phyloP scores from a whole-genome alignment of 2,888 invertebrate species.

The Tuberolachnus salignus region DNA sequence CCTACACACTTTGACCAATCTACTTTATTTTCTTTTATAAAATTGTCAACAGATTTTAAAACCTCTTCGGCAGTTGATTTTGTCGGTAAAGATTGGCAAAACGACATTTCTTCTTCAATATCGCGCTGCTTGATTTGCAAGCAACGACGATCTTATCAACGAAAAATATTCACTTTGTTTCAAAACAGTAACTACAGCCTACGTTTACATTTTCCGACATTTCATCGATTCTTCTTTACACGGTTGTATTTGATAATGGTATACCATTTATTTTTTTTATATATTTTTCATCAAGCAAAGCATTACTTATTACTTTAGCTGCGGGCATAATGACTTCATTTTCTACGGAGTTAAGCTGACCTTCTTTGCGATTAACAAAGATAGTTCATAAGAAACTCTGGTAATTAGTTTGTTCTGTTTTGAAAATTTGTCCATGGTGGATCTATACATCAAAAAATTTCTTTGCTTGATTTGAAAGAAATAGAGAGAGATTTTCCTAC shows the following conservation, averaged over 20 bases:
- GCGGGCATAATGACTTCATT: constrained; percentile 18
- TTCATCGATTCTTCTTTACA: constrained; percentile 40
- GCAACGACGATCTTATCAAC: constrained; percentile 33
- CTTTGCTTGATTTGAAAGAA: too few relatives aligned
- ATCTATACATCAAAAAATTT: constrained; percentile 27
- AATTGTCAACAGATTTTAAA: constrained; percentile 56
- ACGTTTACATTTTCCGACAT: constrained; percentile 34
- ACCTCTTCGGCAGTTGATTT: constrained; percentile 45
- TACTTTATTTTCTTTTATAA: constrained; percentile 53
- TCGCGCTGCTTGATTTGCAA: background rate
- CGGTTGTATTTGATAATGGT: constrained; percentile 43
- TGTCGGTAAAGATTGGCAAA: constrained; percentile 57
- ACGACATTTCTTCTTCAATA: constrained; percentile 58
- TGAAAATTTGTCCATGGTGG: constrained; percentile 22
- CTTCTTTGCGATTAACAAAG: constrained; percentile 30
- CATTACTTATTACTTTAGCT: constrained; percentile 19
- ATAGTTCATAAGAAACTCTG: constrained; percentile 33
- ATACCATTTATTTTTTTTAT: too few relatives aligned
- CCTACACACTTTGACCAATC: constrained; percentile 57
- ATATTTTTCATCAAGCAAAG: constrained; percentile 23
- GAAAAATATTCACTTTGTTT: constrained; percentile 37
- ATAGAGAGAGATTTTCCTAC: too few relatives aligned
- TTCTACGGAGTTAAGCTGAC: constrained; percentile 11
- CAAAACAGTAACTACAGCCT: constrained; percentile 21
- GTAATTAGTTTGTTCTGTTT: constrained; percentile 30